phyloP scores from a whole-genome alignment of 1,140 invertebrate genomes.

The Cecropterus lyciades region DNA sequence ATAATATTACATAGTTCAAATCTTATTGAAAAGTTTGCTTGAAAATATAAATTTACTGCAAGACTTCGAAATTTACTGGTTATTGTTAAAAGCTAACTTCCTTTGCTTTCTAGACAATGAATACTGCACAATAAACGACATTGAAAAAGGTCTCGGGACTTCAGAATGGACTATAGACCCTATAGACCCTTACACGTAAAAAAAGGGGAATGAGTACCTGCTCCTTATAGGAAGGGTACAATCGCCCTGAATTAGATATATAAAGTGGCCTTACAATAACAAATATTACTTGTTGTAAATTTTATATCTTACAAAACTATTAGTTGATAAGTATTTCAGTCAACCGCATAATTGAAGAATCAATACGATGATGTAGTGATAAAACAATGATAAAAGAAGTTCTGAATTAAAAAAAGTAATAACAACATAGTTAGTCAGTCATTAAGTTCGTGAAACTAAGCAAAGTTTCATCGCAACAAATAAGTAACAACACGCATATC shows the following conservation, averaged over 20 bases:
- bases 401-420: neutral
- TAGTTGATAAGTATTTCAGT: neutral
- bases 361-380: conserved; percentile 9
- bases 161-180: conserved; percentile 43
- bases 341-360: neutral
- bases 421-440: neutral
- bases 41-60: too few relatives aligned
- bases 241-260: conserved; percentile 19
- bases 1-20: too few relatives aligned
- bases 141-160: conserved; percentile 42
- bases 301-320: neutral
- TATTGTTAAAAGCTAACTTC: conserved; percentile 18
- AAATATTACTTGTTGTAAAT: conserved; percentile 3
- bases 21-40: too few relatives aligned
- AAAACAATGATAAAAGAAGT: neutral
- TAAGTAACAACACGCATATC: conserved; percentile 41
- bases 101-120: conserved; percentile 17
- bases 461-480: conserved; percentile 15
- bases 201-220: conserved; percentile 75
- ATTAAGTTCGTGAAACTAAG: conserved; percentile 1
- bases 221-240: conserved; percentile 40
- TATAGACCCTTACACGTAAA: conserved; percentile 48
- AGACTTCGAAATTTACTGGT: too few relatives aligned
- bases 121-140: conserved; percentile 42
- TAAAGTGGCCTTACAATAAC: neutral